These are phyloP conservation scores for Cyprinodon tularosa DNA, from an alignment of 2,113 vertebrate species.

Conservation along the genomic window DNA sequence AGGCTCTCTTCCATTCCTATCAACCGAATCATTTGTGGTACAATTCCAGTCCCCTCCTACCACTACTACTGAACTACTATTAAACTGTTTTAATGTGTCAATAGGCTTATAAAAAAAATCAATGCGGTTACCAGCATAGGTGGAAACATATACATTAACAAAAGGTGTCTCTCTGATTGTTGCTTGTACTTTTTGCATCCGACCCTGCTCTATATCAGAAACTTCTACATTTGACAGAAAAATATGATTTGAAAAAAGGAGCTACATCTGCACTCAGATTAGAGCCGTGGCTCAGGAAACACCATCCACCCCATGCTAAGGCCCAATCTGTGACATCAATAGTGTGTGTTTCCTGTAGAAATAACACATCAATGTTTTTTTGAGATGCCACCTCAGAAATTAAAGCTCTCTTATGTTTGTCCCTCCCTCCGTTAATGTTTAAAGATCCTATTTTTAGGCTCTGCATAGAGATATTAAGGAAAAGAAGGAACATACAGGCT, in stretches of 20 bases:
- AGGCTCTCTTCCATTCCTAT: background rate
- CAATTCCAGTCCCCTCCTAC: background rate
- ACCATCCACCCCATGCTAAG: too few relatives aligned
- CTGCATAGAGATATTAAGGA: too few relatives aligned
- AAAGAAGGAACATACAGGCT: too few relatives aligned
- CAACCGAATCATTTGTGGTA: slow-evolving; percentile 4
- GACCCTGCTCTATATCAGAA: slow-evolving; percentile 3
- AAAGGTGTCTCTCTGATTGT: background rate
- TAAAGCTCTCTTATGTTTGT: too few relatives aligned
- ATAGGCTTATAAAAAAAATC: background rate
- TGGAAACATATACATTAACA: background rate
- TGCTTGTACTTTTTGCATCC: background rate
- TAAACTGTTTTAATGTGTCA: background rate
- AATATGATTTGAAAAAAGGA: background rate
- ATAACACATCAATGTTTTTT: too few relatives aligned
- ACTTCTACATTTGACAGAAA: background rate
- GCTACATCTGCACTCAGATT: background rate
- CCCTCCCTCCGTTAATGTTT: too few relatives aligned
- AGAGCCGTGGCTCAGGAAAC: too few relatives aligned
- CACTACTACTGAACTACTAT: background rate
- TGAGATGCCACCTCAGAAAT: too few relatives aligned
- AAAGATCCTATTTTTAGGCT: too few relatives aligned
- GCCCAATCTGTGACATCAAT: too few relatives aligned
- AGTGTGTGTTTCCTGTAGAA: too few relatives aligned
- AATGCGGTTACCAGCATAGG: background rate